A percentile compares a stretch with the other conserved stretches of the same genome.
Evolutionary conservation across 2,113 vertebrate species (phyloP).

Genomic region (Gallinago jamesoni): DNA sequence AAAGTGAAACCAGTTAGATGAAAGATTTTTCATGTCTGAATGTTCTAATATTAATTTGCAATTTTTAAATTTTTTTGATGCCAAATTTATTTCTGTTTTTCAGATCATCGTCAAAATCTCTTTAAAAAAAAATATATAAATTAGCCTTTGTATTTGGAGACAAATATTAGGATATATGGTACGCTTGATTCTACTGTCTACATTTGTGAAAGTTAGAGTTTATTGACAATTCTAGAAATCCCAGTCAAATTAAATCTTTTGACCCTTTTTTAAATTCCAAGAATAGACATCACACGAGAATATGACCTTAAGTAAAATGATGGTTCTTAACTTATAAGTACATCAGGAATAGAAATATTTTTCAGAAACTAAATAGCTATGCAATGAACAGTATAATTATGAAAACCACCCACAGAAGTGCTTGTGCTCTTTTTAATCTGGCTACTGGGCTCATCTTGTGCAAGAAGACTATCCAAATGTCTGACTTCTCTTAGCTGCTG

Average conservation of each 20-base stretch:
- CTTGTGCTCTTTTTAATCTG: neutral
- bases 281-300: neutral
- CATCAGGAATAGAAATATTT: neutral
- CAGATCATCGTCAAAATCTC: neutral
- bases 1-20: neutral
- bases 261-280: neutral
- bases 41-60: neutral
- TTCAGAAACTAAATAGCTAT: neutral
- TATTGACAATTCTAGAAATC: neutral
- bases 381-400: neutral
- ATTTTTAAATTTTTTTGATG: neutral
- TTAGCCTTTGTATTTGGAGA: neutral
- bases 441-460: neutral
- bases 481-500: neutral
- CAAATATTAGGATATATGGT: neutral
- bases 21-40: neutral
- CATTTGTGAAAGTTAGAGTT: neutral
- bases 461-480: neutral
- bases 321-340: neutral
- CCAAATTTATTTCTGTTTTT: neutral
- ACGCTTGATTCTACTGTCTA: neutral
- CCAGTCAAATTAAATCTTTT: neutral
- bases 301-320: neutral
- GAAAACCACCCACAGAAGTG: neutral
- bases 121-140: neutral